Percentiles rank a stretch among this genome's conserved stretches.
Evolutionary conservation across 1,140 invertebrate species (phyloP).

Genomic region (Bathynomus jamesi): DNA sequence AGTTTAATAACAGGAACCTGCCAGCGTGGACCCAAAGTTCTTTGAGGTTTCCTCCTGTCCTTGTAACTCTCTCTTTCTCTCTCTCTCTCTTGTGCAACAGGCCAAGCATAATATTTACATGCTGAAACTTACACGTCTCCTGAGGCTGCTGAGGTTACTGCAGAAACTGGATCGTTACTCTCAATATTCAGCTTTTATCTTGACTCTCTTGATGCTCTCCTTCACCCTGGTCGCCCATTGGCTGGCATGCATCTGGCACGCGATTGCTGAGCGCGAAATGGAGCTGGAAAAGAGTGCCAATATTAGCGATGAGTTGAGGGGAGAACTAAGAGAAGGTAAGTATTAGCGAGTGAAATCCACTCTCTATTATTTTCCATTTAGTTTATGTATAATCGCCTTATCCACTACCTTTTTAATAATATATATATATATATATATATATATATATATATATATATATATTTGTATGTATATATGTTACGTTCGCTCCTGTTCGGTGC

Average conservation of each 20-base stretch:
- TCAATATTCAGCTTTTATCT: constrained; percentile 92
- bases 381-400: neutral
- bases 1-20: no score
- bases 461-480: neutral
- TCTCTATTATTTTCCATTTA: no score
- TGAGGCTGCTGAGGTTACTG: constrained; percentile 83
- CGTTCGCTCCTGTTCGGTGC: neutral
- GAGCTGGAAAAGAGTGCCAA: neutral
- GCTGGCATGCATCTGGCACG: constrained; percentile 98
- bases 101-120: constrained; percentile 70
- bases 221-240: constrained; percentile 96
- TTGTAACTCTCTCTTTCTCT: no score
- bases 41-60: no score
- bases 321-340: neutral
- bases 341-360: no score
- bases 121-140: constrained; percentile 85
- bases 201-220: constrained; percentile 66
- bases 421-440: constrained; percentile 3
- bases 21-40: no score
- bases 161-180: constrained; percentile 96
- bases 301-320: neutral
- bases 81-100: constrained; percentile 43
- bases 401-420: neutral
- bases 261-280: constrained; percentile 86
- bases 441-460: constrained; percentile 1